Percentiles rank a stretch among this genome's conserved stretches.
Evolutionary conservation across 2,797 vertebrate genomes (phyloP).

Genomic region (Periparus ater): DNA sequence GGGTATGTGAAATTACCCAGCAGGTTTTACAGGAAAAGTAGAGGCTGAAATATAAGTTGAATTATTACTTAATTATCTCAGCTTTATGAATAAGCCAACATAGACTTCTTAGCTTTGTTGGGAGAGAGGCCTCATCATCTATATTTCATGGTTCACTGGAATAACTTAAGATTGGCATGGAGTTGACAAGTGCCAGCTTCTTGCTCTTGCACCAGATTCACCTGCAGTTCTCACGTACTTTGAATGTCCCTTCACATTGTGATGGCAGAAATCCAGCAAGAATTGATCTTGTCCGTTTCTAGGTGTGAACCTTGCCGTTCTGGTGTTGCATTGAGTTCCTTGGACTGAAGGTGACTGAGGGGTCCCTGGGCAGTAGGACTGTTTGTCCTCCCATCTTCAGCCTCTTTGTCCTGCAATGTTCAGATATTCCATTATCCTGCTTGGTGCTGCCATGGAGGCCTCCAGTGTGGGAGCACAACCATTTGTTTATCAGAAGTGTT

Average conservation of each 20-base stretch:
- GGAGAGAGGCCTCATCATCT: neutral
- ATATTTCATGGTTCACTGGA: neutral
- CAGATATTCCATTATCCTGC: neutral
- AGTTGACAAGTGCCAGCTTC: neutral
- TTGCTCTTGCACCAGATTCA: neutral
- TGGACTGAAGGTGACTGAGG: neutral
- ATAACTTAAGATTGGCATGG: neutral
- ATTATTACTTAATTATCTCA: neutral
- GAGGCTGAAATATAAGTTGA: neutral
- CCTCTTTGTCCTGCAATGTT: neutral
- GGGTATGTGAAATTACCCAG: neutral
- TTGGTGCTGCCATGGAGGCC: neutral
- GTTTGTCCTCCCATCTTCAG: neutral
- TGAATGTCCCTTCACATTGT: neutral
- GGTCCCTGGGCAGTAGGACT: neutral
- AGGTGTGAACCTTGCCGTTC: neutral
- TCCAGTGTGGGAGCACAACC: neutral
- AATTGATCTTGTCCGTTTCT: neutral
- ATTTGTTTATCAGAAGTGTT: neutral
- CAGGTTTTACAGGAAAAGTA: neutral
- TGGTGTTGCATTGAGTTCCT: neutral
- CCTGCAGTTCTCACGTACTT: neutral
- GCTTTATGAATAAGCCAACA: neutral
- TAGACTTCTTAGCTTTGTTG: neutral
- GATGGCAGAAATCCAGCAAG: neutral